Conservation (phyloP, 53 echinoderm and acorn worm species). For the Arbacia lixula region DNA sequence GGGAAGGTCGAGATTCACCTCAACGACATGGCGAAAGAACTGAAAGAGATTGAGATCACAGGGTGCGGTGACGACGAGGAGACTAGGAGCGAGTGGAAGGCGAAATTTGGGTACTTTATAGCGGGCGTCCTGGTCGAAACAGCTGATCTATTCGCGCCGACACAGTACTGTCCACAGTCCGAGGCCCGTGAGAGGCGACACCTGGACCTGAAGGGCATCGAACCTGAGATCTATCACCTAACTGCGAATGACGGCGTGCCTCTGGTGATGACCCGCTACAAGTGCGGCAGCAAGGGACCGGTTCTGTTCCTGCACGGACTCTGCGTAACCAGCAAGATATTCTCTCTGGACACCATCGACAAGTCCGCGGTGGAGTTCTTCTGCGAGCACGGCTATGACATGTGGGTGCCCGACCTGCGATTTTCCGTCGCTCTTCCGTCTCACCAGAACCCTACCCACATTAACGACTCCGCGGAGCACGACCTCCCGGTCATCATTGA, state of each 20-base stretch:
- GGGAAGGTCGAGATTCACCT: conserved; percentile 60
- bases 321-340: conserved; percentile 40
- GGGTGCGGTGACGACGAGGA: conserved; percentile 24
- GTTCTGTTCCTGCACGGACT: conserved; percentile 51
- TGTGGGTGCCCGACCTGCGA: conserved; percentile 52
- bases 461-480: conserved; percentile 39
- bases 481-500: conserved; percentile 29
- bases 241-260: conserved; percentile 30
- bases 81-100: conserved; percentile 41
- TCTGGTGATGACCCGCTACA: conserved; percentile 54
- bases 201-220: conserved; percentile 25
- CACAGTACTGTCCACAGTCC: conserved; percentile 31
- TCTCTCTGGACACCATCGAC: conserved; percentile 57
- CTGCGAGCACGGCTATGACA: conserved; percentile 47
- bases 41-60: conserved; percentile 60
- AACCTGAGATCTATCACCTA: conserved; percentile 40
- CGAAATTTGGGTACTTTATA: conserved; percentile 41
- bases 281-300: conserved; percentile 52
- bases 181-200: conserved; percentile 44
- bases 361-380: conserved; percentile 46
- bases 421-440: conserved; percentile 31
- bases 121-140: conserved; percentile 18
- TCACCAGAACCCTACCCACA: conserved; percentile 33
- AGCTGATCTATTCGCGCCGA: conserved; percentile 17
- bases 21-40: conserved; percentile 63